Percentiles rank a stretch among this genome's conserved stretches.
Conservation (phyloP, 2,888 invertebrate genomes). For the Xiphydria camelus region DNA sequence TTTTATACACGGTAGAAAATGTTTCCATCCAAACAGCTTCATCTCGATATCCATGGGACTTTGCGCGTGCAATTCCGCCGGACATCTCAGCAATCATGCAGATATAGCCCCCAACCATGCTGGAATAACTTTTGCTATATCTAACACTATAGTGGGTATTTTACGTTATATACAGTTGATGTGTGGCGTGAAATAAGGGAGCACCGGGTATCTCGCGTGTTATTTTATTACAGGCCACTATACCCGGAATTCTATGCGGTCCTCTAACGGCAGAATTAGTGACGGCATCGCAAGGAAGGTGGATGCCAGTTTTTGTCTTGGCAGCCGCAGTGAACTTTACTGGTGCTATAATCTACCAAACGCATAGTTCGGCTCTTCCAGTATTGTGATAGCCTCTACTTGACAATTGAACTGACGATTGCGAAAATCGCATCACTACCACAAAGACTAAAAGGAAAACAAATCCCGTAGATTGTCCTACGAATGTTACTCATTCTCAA, state of each 20-base stretch:
- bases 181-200: too few relatives aligned
- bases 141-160: constrained; percentile 69
- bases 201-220: too few relatives aligned
- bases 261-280: constrained; percentile 76
- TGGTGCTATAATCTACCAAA: constrained; percentile 73
- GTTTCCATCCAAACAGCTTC: constrained; percentile 59
- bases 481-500: too few relatives aligned
- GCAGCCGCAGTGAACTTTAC: constrained; percentile 74
- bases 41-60: constrained; percentile 76
- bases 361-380: constrained; percentile 72
- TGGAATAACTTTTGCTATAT: constrained; percentile 75
- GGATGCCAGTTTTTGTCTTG: constrained; percentile 75
- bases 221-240: constrained; percentile 64
- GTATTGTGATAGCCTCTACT: constrained; percentile 63
- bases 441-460: too few relatives aligned
- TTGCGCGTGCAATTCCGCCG: constrained; percentile 75
- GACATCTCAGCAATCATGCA: constrained; percentile 76
- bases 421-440: too few relatives aligned
- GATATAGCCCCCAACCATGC: constrained; percentile 79
- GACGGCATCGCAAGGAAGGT: constrained; percentile 69
- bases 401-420: too few relatives aligned
- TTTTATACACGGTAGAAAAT: too few relatives aligned
- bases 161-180: too few relatives aligned
- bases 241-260: constrained; percentile 77
- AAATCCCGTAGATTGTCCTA: too few relatives aligned